A percentile compares a stretch with the other conserved stretches of the same genome.
phyloP scores from a whole-genome alignment of 1,140 invertebrate species.

The Neotoxoptera formosana region DNA sequence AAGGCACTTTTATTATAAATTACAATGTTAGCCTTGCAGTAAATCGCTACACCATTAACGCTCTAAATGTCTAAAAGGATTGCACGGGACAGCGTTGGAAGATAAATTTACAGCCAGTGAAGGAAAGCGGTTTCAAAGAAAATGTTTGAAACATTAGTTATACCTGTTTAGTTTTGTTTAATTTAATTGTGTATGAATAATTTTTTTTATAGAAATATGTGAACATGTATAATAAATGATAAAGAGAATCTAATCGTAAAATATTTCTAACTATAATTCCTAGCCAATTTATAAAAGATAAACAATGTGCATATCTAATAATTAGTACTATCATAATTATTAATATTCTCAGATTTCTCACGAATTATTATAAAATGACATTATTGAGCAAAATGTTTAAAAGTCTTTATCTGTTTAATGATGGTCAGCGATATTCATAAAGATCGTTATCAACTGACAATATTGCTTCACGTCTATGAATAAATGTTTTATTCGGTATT shows the following conservation, averaged over 20 bases:
- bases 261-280: neutral
- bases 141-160: neutral
- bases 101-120: neutral
- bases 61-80: slow-evolving; percentile 11
- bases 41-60: slow-evolving; percentile 34
- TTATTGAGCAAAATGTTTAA: neutral
- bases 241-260: neutral
- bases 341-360: neutral
- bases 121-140: neutral
- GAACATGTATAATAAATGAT: neutral
- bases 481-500: neutral
- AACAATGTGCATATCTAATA: neutral
- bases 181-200: neutral
- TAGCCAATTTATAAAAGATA: neutral
- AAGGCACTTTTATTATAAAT: slow-evolving; percentile 43
- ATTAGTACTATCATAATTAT: neutral
- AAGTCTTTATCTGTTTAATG: neutral
- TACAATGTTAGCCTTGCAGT: slow-evolving; percentile 1
- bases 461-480: no score
- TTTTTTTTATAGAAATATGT: neutral
- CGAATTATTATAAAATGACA: neutral
- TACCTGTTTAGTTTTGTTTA: neutral
- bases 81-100: neutral
- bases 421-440: neutral
- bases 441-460: neutral